A percentile compares a stretch with the other conserved stretches of the same genome.
Evolutionary conservation across 2,797 vertebrate genomes (phyloP).

Genomic region (Mormyrops attenuatus): DNA sequence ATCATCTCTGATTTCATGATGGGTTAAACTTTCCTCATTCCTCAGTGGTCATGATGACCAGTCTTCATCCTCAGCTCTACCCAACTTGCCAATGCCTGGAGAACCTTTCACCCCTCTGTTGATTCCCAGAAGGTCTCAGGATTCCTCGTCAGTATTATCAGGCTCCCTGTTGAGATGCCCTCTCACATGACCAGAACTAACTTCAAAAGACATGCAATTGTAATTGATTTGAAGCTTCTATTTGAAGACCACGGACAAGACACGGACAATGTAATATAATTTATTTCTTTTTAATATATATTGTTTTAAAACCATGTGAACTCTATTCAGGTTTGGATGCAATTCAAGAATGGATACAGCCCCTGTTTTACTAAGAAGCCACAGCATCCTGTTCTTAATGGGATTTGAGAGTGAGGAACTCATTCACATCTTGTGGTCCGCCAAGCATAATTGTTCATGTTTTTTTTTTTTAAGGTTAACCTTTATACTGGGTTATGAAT

Average conservation of each 20-base stretch:
- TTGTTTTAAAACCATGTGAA: conserved; percentile 5
- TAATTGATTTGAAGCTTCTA: background rate
- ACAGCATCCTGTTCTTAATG: conserved; percentile 1
- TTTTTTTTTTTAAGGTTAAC: background rate
- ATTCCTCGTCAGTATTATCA: background rate
- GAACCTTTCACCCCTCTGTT: background rate
- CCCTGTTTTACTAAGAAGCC: background rate
- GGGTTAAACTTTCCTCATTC: conserved; percentile 13
- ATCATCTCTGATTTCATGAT: conserved; percentile 17
- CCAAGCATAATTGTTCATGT: background rate
- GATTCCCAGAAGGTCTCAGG: background rate
- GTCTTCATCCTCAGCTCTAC: background rate
- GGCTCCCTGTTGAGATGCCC: background rate
- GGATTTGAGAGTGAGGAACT: background rate
- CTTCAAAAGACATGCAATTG: background rate
- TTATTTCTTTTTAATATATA: background rate
- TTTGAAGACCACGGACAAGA: background rate
- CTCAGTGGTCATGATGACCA: background rate
- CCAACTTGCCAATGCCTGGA: background rate
- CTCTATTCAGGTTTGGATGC: background rate
- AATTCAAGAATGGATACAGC: background rate
- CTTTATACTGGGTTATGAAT: background rate
- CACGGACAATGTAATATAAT: background rate
- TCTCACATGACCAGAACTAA: background rate
- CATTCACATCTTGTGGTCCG: background rate